phyloP scores from a whole-genome alignment of 2,113 vertebrate species.

The Leucosticte australis region DNA sequence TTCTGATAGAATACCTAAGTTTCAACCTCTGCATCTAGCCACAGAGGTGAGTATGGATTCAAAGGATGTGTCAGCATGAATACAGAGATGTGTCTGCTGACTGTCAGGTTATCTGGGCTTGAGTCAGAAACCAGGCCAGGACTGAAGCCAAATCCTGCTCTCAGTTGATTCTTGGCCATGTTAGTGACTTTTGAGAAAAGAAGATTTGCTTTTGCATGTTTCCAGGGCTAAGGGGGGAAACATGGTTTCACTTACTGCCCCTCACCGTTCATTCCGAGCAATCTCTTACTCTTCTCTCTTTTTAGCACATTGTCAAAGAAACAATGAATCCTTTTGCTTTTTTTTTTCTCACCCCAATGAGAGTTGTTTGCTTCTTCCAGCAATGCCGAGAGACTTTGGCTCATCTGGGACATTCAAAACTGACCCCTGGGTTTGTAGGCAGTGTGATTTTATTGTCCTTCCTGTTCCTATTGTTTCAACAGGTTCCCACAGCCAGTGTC shows the following conservation, averaged over 20 bases:
- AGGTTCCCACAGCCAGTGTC: constrained; percentile 96
- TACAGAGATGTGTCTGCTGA: not conserved
- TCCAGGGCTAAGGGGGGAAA: not conserved
- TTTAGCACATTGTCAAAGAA: constrained; percentile 41
- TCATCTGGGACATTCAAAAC: not conserved
- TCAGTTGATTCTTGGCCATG: not conserved
- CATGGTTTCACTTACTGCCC: not conserved
- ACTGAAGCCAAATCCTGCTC: not conserved
- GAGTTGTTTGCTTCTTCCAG: not conserved
- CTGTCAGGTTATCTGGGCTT: not conserved
- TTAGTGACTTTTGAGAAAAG: not conserved
- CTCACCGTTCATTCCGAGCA: not conserved
- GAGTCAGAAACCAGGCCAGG: not conserved
- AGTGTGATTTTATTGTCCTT: not conserved
- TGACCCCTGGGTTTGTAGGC: not conserved
- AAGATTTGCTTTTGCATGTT: not conserved
- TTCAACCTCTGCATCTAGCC: not conserved
- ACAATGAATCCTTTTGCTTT: constrained; percentile 34
- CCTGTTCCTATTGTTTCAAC: constrained; percentile 8
- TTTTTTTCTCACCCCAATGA: not conserved
- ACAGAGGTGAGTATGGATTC: not conserved
- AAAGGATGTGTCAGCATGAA: not conserved
- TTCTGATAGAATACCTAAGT: not conserved
- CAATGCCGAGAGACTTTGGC: not conserved
- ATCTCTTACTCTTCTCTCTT: not conserved